phyloP scores from a whole-genome alignment of 2,113 vertebrate genomes.

The Rhombomys opimus region DNA sequence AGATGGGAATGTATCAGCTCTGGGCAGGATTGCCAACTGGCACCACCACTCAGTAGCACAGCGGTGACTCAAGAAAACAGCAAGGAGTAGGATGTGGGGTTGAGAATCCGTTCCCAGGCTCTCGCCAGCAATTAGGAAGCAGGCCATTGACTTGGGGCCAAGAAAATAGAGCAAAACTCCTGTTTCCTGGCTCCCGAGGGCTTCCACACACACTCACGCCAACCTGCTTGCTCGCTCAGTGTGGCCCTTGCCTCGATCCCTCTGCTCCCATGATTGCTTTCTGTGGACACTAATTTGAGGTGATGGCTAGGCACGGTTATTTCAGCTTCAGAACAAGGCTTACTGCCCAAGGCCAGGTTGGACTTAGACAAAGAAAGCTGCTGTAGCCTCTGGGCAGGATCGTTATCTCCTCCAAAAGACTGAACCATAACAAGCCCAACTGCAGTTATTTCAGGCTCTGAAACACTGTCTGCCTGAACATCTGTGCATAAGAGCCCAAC shows the following conservation, averaged over 20 bases:
- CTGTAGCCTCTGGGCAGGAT: not conserved
- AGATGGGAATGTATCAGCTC: not conserved
- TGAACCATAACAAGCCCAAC: not conserved
- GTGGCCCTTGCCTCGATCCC: not conserved
- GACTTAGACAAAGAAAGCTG: not conserved
- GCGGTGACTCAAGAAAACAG: constrained; percentile 12
- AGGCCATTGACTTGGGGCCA: constrained; percentile 1
- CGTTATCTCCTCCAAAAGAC: not conserved
- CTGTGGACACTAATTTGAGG: not conserved
- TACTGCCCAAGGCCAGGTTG: not conserved
- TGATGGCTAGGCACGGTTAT: not conserved
- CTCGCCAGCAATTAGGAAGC: constrained; percentile 21
- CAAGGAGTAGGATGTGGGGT: not conserved
- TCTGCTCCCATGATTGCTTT: not conserved
- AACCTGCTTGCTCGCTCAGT: not conserved
- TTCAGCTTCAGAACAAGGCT: not conserved
- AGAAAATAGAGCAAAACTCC: not conserved
- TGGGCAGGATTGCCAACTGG: constrained; percentile 38
- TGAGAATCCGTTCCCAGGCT: constrained; percentile 8
- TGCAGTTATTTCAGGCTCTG: not conserved
- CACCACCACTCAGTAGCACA: constrained; percentile 5
- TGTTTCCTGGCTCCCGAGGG: not conserved
- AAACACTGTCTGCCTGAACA: not conserved
- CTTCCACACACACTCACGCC: not conserved
- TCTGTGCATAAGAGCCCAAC: not conserved